Evolutionary conservation across 1,140 invertebrate species (phyloP).

Genomic region (Linepithema humile): DNA sequence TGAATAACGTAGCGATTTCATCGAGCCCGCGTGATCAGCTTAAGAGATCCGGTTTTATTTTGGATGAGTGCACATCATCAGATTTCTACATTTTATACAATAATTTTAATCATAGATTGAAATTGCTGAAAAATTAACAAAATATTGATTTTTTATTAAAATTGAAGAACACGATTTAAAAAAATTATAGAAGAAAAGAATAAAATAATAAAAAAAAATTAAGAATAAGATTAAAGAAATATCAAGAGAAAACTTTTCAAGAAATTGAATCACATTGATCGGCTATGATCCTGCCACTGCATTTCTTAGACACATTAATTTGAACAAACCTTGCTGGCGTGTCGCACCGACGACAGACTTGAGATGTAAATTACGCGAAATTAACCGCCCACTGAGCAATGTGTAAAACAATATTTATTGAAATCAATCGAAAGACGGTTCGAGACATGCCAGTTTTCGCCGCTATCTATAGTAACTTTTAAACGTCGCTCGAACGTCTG

Average conservation of each 20-base stretch:
- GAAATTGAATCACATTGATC: neutral
- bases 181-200: neutral
- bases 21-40: neutral
- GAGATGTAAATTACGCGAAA: conserved; percentile 58
- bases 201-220: neutral
- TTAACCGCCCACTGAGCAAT: conserved; percentile 20
- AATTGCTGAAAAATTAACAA: neutral
- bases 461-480: neutral
- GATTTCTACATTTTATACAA: neutral
- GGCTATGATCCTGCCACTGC: neutral
- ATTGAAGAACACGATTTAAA: neutral
- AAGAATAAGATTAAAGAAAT: neutral
- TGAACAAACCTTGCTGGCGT: conserved; percentile 14
- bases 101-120: neutral
- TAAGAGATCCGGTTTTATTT: conserved; percentile 29
- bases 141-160: neutral
- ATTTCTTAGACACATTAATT: conserved; percentile 49
- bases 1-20: conserved; percentile 25
- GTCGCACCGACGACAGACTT: conserved; percentile 60
- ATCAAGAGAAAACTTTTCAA: neutral
- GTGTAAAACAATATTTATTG: conserved; percentile 57
- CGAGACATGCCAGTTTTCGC: conserved; percentile 4
- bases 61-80: neutral
- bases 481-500: conserved; percentile 34
- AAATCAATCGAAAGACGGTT: neutral